Evolutionary conservation across 2,888 invertebrate genomes (phyloP).

Genomic region (Smittia sp.): DNA sequence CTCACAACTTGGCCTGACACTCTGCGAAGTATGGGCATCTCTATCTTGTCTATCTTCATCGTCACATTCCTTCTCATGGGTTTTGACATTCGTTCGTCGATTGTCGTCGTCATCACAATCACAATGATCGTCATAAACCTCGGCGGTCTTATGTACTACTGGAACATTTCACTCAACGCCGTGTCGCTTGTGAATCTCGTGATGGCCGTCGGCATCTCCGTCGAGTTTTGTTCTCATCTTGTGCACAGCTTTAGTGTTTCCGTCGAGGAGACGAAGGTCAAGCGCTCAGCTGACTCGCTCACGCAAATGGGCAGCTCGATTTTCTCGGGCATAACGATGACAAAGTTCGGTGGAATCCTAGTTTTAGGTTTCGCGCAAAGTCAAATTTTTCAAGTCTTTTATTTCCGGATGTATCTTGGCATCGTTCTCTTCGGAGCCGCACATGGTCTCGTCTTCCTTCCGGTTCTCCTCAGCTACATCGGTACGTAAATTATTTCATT

Average conservation of each 20-base stretch:
- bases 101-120: slow-evolving; percentile 86
- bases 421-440: slow-evolving; percentile 96
- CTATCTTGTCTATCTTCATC: slow-evolving; percentile 87
- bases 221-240: slow-evolving; percentile 97
- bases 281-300: slow-evolving; percentile 78
- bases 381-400: slow-evolving; percentile 93
- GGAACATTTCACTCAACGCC: slow-evolving; percentile 93
- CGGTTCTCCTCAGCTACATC: slow-evolving; percentile 94
- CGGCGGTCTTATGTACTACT: slow-evolving; percentile 95
- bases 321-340: slow-evolving; percentile 95
- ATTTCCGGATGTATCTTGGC: slow-evolving; percentile 96
- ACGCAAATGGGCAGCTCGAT: slow-evolving; percentile 93
- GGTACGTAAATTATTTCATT: slow-evolving; percentile 61
- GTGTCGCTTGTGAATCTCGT: slow-evolving; percentile 96
- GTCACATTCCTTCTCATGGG: slow-evolving; percentile 92
- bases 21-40: slow-evolving; percentile 83
- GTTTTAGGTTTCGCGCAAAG: slow-evolving; percentile 96
- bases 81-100: slow-evolving; percentile 85
- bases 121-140: slow-evolving; percentile 91
- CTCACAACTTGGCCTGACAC: slow-evolving; percentile 84
- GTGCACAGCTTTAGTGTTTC: slow-evolving; percentile 72
- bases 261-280: slow-evolving; percentile 55
- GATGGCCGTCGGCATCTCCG: slow-evolving; percentile 97
- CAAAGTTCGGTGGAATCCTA: slow-evolving; percentile 96
- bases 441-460: slow-evolving; percentile 95